Evolutionary conservation across 2,113 vertebrate species (phyloP).

Genomic region (Thunnus thynnus): DNA sequence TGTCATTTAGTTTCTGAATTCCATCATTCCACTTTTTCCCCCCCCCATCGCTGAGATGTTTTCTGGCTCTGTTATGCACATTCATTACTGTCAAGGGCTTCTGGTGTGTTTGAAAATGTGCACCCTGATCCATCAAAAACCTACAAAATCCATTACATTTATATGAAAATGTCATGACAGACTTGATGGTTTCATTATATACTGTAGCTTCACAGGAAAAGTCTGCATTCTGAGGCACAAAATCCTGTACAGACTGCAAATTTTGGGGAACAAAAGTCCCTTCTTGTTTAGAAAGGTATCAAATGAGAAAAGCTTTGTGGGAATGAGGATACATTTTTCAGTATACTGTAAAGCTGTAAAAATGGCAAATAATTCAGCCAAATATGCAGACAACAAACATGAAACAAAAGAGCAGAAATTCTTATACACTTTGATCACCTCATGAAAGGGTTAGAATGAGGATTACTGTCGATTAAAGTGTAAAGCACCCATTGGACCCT

Average conservation of each 20-base stretch:
- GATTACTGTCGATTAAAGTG: not conserved
- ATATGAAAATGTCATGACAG: slow-evolving; percentile 52
- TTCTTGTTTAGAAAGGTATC: slow-evolving; percentile 6
- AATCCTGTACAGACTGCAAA: slow-evolving; percentile 19
- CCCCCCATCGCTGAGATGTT: slow-evolving; percentile 32
- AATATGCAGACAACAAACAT: not conserved
- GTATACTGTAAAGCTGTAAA: not conserved
- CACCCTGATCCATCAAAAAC: slow-evolving; percentile 55
- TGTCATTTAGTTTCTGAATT: slow-evolving; percentile 67
- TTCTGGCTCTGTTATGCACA: slow-evolving; percentile 46
- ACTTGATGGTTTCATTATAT: slow-evolving; percentile 43
- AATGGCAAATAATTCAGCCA: not conserved
- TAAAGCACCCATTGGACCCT: not conserved
- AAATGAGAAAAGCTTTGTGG: slow-evolving; percentile 7
- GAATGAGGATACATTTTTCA: not conserved
- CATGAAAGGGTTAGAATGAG: not conserved
- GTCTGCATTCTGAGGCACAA: slow-evolving; percentile 23
- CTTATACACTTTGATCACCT: not conserved
- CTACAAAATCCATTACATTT: slow-evolving; percentile 54
- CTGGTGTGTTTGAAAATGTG: slow-evolving; percentile 53
- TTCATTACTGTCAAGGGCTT: slow-evolving; percentile 60
- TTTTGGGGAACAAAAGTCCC: slow-evolving; percentile 5
- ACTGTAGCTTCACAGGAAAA: slow-evolving; percentile 21
- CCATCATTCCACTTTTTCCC: slow-evolving; percentile 31
- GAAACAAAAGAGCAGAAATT: not conserved